Base-by-base conservation (phyloP, 2,113 vertebrate genomes). In the Formicarius rufipectus region DNA sequence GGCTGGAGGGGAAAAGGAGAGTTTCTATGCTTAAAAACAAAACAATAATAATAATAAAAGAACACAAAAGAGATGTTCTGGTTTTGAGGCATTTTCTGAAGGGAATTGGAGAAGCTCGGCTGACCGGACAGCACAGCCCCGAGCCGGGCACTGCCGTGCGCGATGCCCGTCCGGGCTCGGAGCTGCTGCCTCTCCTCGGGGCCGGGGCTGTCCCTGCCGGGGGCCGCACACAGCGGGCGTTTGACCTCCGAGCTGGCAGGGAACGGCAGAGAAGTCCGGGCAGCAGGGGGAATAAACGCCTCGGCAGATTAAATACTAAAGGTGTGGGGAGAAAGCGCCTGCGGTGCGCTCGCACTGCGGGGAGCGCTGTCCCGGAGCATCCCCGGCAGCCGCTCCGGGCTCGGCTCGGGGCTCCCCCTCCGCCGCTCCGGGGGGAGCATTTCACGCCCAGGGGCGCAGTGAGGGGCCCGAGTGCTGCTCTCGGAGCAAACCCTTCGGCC, bases 271-370 rank as follows among this genome's bases (percentile, higher is more conserved):
- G 62, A 24, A 69, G 15, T n/a, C 64, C 58, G 39, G 10, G 24
- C 20, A 22, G 24, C 0, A 3, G 37, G 19, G 23, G 25, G 37
- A 53, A 58, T 19, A 56, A 39, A 75, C 40, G 22, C 18, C 37
- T 89, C 39, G 9, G 5, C 12, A 71, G 68, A 49, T 33, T 33
- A 40, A 82, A 63, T 56, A n/a, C 33, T 16, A 31, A 31, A 52
- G 16, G 12, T 2, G 1, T 2, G 18, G 27, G 3, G 0, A 0
- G 3, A n/a, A 10, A n/a, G n/a, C n/a, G n/a, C n/a, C n/a, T n/a
- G n/a, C n/a, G n/a, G n/a, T n/a, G n/a, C n/a, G n/a, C n/a, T n/a
- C n/a, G n/a, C n/a, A n/a, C n/a, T n/a, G n/a, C n/a, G n/a, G n/a
- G n/a, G n/a, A n/a, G n/a, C n/a, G n/a, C n/a, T n/a, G n/a, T n/a